Conservation (phyloP, 2,797 vertebrate species). For the Loris lydekkerianus region DNA sequence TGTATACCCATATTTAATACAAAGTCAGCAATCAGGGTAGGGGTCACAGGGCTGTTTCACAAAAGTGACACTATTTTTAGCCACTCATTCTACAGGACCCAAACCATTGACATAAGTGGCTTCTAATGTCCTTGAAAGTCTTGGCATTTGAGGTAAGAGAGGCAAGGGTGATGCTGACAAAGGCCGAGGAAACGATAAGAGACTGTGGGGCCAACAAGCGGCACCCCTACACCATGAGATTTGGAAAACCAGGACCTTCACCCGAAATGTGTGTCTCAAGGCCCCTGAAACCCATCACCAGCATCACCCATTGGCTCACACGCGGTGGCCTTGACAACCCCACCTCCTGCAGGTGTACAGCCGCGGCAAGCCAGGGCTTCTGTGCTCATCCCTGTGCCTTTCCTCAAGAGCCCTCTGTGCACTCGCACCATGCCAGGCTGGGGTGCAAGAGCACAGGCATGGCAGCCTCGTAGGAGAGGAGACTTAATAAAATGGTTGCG, state of each 20-base stretch:
- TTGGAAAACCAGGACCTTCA: neutral
- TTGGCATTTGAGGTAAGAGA: neutral
- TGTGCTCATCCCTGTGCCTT: neutral
- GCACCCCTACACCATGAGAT: fast-evolving
- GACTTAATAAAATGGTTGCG: no score
- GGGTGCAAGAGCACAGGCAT: neutral
- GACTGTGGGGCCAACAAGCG: fast-evolving
- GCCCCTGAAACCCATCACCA: fast-evolving
- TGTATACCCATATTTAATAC: fast-evolving
- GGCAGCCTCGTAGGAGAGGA: no score
- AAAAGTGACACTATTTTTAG: neutral
- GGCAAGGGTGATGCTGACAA: fast-evolving
- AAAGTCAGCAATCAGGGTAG: fast-evolving
- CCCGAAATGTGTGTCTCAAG: fast-evolving
- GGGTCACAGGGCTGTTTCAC: neutral
- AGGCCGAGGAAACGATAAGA: neutral
- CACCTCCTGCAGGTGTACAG: fast-evolving
- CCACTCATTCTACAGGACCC: neutral
- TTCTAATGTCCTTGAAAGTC: neutral
- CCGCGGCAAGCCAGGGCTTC: fast-evolving
- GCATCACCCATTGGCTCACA: fast-evolving
- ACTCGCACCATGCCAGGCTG: fast-evolving
- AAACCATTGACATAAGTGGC: neutral
- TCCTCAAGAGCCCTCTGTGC: neutral
- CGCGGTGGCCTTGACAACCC: fast-evolving